These are phyloP conservation scores for Hipposideros larvatus DNA, from an alignment of 2,797 vertebrate genomes.

Conservation along the genomic window DNA sequence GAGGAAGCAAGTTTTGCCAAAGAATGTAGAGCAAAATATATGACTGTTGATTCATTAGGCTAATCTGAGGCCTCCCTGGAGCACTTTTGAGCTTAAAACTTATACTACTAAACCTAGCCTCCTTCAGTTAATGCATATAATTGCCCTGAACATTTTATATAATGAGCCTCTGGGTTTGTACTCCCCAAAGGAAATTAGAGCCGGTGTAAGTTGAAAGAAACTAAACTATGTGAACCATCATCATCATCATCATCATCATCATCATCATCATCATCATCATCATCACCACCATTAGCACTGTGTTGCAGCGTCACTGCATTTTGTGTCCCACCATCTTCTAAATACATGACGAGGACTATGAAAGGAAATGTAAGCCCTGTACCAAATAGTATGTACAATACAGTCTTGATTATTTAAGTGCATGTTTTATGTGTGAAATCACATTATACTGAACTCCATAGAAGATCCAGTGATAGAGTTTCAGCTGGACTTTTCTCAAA, in stretches of 20 bases:
- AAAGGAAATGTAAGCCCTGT: background rate
- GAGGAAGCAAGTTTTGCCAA: slow-evolving; percentile 67
- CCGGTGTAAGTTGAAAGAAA: background rate
- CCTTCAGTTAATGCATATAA: slow-evolving; percentile 40
- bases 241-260: background rate
- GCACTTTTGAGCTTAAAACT: slow-evolving; percentile 56
- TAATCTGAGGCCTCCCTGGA: slow-evolving; percentile 32
- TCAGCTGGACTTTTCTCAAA: slow-evolving; percentile 23
- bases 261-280: too few relatives aligned
- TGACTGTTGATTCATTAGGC: slow-evolving; percentile 60
- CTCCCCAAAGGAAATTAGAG: slow-evolving; percentile 49
- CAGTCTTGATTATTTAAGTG: slow-evolving; percentile 7
- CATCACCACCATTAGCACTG: background rate
- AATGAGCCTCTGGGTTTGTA: slow-evolving; percentile 49
- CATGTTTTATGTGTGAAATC: background rate
- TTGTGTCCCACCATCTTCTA: background rate
- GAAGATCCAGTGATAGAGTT: background rate
- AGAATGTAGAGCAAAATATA: slow-evolving; percentile 55
- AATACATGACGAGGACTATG: background rate
- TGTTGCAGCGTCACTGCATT: background rate
- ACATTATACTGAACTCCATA: background rate
- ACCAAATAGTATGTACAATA: background rate
- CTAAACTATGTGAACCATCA: background rate
- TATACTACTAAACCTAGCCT: background rate
- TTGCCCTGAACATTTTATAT: slow-evolving; percentile 22